A percentile compares a stretch with the other conserved stretches of the same genome.
Conservation (phyloP, 2,113 vertebrate genomes). For the Megaptera novaeangliae region DNA sequence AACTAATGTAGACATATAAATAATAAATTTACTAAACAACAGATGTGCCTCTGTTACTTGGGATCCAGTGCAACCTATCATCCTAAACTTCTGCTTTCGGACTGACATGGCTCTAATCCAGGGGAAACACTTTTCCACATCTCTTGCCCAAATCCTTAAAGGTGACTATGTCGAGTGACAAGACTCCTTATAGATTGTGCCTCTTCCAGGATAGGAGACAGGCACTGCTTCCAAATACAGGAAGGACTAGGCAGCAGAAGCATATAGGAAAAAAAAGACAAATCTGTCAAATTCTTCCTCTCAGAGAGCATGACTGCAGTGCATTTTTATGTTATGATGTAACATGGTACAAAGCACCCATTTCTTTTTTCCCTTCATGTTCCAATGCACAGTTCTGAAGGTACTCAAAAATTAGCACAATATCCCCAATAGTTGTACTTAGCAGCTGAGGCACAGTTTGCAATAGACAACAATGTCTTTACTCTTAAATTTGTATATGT, state of each 20-base stretch:
- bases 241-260: not conserved
- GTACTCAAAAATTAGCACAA: not conserved
- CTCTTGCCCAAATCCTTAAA: not conserved
- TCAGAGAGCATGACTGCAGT: not conserved
- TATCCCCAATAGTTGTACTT: not conserved
- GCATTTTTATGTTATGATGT: not conserved
- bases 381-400: not conserved
- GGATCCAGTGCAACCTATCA: not conserved
- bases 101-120: not conserved
- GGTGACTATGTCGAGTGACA: not conserved
- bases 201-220: not conserved
- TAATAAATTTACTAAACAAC: not conserved
- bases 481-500: not conserved
- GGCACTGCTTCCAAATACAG: not conserved
- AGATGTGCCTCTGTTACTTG: not conserved
- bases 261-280: not conserved
- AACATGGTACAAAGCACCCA: not conserved
- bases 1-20: not conserved
- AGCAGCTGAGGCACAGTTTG: not conserved
- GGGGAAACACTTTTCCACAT: not conserved
- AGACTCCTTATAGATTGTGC: not conserved
- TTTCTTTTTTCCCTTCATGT: not conserved
- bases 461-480: not conserved
- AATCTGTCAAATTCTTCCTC: not conserved
- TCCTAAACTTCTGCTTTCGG: not conserved